Evolutionary conservation across 2,888 invertebrate genomes (phyloP).

Genomic region (Asteroscopus sphinx): DNA sequence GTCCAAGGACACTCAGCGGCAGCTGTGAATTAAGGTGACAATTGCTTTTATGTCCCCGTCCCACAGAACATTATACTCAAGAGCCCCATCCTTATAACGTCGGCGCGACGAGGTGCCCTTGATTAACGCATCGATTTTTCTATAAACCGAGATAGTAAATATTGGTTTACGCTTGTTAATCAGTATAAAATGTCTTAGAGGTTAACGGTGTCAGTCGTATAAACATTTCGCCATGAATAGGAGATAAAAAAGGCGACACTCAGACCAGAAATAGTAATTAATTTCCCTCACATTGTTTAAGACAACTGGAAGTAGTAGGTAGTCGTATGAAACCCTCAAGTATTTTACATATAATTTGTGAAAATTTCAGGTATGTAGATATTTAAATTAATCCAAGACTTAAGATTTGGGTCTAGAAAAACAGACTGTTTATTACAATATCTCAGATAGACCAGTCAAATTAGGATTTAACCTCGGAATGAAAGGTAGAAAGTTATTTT

Average conservation of each 20-base stretch:
- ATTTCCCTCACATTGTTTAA: constrained; percentile 4
- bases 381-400: constrained; percentile 1
- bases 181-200: constrained; percentile 45
- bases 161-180: constrained; percentile 60
- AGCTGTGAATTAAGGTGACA: constrained; percentile 51
- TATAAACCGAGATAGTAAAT: constrained; percentile 72
- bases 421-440: too few species aligned
- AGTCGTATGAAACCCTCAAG: neutral
- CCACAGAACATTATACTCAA: too few species aligned
- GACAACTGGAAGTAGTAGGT: neutral
- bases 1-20: constrained; percentile 65
- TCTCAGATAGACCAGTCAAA: too few species aligned
- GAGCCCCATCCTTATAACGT: constrained; percentile 38
- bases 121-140: constrained; percentile 79
- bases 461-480: too few species aligned
- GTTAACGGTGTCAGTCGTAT: constrained; percentile 44
- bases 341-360: constrained; percentile 1
- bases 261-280: constrained; percentile 13
- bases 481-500: too few species aligned
- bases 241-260: too few species aligned
- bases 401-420: too few species aligned
- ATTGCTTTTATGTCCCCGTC: constrained; percentile 18
- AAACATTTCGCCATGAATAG: constrained; percentile 38
- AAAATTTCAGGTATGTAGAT: constrained; percentile 24
- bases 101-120: constrained; percentile 23